Percentiles rank a stretch among this genome's conserved stretches.
Conservation (phyloP, 2,113 vertebrate species). For the Coptodon bakossiorum region DNA sequence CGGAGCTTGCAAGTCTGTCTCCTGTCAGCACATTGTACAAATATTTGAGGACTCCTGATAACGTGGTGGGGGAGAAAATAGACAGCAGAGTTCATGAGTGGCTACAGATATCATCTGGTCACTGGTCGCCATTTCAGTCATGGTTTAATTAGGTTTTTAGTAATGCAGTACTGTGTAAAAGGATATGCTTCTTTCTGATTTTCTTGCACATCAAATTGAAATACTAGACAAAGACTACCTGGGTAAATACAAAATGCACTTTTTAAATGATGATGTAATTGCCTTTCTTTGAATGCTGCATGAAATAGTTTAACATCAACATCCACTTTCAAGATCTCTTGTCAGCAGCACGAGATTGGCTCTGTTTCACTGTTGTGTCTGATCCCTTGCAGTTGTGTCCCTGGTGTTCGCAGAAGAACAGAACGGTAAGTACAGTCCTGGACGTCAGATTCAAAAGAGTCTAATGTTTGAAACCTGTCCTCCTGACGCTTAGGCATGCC, state of each 20-base stretch:
- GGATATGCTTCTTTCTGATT: neutral
- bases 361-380: neutral
- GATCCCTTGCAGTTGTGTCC: slow-evolving; percentile 60
- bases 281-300: neutral
- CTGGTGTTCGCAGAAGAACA: slow-evolving; percentile 65
- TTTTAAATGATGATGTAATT: neutral
- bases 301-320: neutral
- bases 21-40: neutral
- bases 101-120: neutral
- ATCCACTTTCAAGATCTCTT: too few relatives aligned
- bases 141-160: neutral
- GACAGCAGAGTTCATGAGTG: neutral
- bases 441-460: neutral
- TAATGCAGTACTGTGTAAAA: neutral
- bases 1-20: neutral
- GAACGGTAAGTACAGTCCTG: slow-evolving; percentile 32
- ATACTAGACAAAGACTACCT: neutral
- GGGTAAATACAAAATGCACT: neutral
- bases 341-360: neutral
- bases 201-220: neutral
- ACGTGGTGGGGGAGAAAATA: neutral
- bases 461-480: neutral
- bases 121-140: neutral
- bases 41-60: neutral
- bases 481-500: neutral